Conservation (phyloP, 1,140 invertebrate species). For the Cardiocondyla obscurior region DNA sequence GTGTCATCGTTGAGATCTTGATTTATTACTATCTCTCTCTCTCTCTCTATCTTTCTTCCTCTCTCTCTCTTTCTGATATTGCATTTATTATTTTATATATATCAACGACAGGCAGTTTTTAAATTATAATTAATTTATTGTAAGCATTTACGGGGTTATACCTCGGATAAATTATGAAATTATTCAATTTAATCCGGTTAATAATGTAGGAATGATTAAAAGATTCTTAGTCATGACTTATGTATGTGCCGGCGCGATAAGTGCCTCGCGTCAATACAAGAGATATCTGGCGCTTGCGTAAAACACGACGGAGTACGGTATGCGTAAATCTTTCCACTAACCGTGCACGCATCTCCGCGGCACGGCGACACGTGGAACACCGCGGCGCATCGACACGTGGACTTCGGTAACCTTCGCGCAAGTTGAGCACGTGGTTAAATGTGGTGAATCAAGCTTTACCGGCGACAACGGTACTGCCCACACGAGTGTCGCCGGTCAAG, state of each 20-base stretch:
- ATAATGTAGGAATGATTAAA: constrained; percentile 56
- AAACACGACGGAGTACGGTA: constrained; percentile 31
- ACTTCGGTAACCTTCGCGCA: constrained; percentile 55
- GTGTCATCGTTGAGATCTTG: not conserved
- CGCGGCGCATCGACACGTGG: constrained; percentile 56
- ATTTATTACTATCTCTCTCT: constrained; percentile 3
- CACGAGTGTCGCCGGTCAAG: not conserved
- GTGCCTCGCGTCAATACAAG: constrained; percentile 27
- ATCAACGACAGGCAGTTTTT: not conserved
- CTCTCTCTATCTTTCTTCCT: not conserved
- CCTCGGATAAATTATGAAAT: not conserved
- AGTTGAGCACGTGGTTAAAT: constrained; percentile 38
- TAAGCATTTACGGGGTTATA: not conserved
- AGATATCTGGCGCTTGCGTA: constrained; percentile 63
- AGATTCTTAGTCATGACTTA: constrained; percentile 55
- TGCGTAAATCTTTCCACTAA: constrained; percentile 47
- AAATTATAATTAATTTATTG: not conserved
- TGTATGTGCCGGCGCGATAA: constrained; percentile 54
- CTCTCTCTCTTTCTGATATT: not conserved
- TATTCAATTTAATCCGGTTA: constrained; percentile 37
- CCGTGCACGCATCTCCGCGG: constrained; percentile 26
- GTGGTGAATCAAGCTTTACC: constrained; percentile 18
- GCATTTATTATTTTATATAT: not conserved
- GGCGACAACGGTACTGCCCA: not conserved
- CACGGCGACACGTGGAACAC: constrained; percentile 55